Percentiles rank a stretch among this genome's conserved stretches.
Conservation (phyloP, 2,888 invertebrate genomes). For the Lycia hirtaria region DNA sequence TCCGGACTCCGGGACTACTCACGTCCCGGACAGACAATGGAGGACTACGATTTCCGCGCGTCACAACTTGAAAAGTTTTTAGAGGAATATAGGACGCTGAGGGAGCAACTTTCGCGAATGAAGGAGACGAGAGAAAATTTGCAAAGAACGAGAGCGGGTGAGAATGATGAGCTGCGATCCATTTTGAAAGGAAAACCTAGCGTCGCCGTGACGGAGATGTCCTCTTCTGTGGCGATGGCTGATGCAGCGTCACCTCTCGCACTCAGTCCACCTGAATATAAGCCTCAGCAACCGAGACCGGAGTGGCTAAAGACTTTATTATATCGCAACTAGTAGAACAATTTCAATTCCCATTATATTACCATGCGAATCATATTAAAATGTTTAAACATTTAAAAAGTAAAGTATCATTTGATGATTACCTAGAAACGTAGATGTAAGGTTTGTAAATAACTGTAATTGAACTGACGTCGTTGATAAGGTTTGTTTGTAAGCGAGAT, state of each 20-base stretch:
- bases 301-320: constrained; percentile 78
- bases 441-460: constrained; percentile 71
- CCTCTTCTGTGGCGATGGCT: constrained; percentile 73
- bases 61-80: constrained; percentile 92
- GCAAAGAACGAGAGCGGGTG: constrained; percentile 73
- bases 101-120: constrained; percentile 92
- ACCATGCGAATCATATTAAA: constrained; percentile 32
- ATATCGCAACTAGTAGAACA: constrained; percentile 72
- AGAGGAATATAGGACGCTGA: constrained; percentile 91
- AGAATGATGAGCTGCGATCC: constrained; percentile 82
- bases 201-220: constrained; percentile 79
- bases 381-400: constrained; percentile 43
- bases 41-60: constrained; percentile 91
- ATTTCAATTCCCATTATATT: constrained; percentile 39
- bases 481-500: constrained; percentile 74
- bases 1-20: constrained; percentile 83
- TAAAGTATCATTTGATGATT: constrained; percentile 46
- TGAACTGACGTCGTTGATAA: constrained; percentile 73
- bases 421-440: constrained; percentile 47
- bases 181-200: constrained; percentile 86
- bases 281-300: constrained; percentile 70
- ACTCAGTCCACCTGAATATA: constrained; percentile 74
- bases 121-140: constrained; percentile 91
- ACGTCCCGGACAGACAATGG: constrained; percentile 73
- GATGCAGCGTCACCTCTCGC: constrained; percentile 76